These are phyloP conservation scores for Meganola albula DNA, from an alignment of 2,888 invertebrate species.

Conservation along the genomic window DNA sequence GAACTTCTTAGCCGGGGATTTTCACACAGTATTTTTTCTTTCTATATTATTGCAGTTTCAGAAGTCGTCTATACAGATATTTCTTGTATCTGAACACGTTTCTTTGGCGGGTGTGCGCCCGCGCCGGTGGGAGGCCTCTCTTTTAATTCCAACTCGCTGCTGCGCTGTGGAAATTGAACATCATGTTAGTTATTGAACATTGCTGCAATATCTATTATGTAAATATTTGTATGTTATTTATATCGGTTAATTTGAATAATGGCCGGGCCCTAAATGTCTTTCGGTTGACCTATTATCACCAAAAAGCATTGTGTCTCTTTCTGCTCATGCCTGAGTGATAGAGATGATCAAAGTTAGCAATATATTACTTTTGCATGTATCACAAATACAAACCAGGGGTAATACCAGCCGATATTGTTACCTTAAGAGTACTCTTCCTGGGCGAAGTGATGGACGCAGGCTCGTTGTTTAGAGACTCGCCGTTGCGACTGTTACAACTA, in stretches of 20 bases:
- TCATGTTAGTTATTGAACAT: slow-evolving; percentile 47
- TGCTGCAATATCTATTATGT: too few species aligned
- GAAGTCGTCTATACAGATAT: slow-evolving; percentile 83
- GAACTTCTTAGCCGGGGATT: too few species aligned
- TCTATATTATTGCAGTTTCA: slow-evolving; percentile 16
- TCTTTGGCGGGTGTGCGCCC: slow-evolving; percentile 79
- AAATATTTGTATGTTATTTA: too few species aligned
- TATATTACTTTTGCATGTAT: too few species aligned
- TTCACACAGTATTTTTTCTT: background rate
- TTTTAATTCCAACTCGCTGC: slow-evolving; percentile 69
- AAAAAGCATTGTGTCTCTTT: too few species aligned
- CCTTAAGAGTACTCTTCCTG: slow-evolving; percentile 66
- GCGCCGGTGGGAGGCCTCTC: slow-evolving; percentile 52
- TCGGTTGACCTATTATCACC: too few species aligned
- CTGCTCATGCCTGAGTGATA: too few species aligned
- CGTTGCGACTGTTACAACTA: slow-evolving; percentile 45
- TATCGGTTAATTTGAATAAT: too few species aligned
- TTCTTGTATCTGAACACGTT: slow-evolving; percentile 88
- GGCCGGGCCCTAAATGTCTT: too few species aligned
- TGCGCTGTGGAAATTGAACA: slow-evolving; percentile 68
- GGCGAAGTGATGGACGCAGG: slow-evolving; percentile 47
- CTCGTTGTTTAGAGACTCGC: slow-evolving; percentile 35
- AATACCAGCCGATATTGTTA: slow-evolving; percentile 43
- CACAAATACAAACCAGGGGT: too few species aligned
- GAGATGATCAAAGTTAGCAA: too few species aligned